Conservation (phyloP, 2,797 vertebrate genomes). For the Rhincodon typus region DNA sequence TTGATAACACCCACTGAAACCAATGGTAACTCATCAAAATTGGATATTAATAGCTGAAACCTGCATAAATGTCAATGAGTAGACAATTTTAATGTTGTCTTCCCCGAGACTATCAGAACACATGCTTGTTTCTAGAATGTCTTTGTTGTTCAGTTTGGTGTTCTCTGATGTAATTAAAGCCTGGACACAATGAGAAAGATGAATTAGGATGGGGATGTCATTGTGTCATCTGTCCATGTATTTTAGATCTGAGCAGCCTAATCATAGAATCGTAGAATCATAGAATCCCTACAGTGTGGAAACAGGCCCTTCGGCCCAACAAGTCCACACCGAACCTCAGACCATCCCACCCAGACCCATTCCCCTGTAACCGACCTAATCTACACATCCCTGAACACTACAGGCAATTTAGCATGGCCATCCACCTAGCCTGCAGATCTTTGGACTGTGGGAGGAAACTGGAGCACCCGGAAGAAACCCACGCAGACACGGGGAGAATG, state of each 20-base stretch:
- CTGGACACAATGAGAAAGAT: neutral
- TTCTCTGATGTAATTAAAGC: neutral
- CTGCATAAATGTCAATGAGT: neutral
- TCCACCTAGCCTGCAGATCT: no score
- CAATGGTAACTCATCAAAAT: neutral
- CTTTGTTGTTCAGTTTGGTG: neutral
- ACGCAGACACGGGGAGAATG: no score
- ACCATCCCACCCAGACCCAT: no score
- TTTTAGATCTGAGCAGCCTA: neutral
- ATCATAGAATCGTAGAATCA: no score
- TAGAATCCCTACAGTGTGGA: no score
- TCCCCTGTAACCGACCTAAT: no score
- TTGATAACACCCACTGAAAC: neutral
- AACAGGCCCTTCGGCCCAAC: no score
- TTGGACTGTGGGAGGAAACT: no score
- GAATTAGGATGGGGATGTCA: neutral
- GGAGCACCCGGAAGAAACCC: no score
- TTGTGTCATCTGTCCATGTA: neutral
- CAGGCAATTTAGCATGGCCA: no score
- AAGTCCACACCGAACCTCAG: no score
- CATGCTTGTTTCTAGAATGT: neutral
- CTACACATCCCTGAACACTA: no score
- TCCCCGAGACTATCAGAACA: neutral
- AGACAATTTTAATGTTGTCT: neutral
- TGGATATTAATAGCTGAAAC: neutral